Conservation (phyloP, 2,888 invertebrate genomes). For the Nephrotoma flavescens region DNA sequence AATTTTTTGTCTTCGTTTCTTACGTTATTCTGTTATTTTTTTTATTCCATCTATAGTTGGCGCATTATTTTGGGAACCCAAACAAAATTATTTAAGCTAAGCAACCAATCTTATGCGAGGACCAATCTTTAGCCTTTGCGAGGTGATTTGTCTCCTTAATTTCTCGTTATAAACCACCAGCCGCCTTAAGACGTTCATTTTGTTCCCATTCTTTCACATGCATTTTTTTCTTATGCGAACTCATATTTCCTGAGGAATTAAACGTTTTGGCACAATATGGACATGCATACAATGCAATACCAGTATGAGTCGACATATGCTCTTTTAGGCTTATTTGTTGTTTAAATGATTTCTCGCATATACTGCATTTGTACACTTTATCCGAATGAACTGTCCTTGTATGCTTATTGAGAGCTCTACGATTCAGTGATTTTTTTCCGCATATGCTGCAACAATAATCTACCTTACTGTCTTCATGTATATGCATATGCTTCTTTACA, state of each 20-base stretch:
- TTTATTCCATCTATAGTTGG: too few species aligned
- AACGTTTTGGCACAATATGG: constrained; percentile 30
- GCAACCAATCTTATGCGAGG: too few species aligned
- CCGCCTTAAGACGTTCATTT: neutral
- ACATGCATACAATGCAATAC: constrained; percentile 28
- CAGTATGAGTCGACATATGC: constrained; percentile 31
- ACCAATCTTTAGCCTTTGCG: too few species aligned
- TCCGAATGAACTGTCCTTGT: constrained; percentile 26
- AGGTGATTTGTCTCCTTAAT: too few species aligned
- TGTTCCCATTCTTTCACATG: constrained; percentile 28
- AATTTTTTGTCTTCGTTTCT: too few species aligned
- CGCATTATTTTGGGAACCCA: too few species aligned
- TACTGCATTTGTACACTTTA: constrained; percentile 23
- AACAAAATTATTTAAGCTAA: too few species aligned
- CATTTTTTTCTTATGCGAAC: constrained; percentile 28
- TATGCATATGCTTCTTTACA: constrained; percentile 25
- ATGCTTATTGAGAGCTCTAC: constrained; percentile 25
- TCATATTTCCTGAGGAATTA: constrained; percentile 31
- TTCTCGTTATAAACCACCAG: neutral
- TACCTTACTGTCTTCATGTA: constrained; percentile 22
- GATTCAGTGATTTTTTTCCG: constrained; percentile 17
- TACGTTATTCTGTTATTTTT: too few species aligned
- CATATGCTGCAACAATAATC: constrained; percentile 24
- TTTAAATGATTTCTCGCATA: constrained; percentile 28
- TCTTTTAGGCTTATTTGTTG: constrained; percentile 17